phyloP scores from a whole-genome alignment of 2,113 vertebrate species.

The human (Homo sapiens) region DNA sequence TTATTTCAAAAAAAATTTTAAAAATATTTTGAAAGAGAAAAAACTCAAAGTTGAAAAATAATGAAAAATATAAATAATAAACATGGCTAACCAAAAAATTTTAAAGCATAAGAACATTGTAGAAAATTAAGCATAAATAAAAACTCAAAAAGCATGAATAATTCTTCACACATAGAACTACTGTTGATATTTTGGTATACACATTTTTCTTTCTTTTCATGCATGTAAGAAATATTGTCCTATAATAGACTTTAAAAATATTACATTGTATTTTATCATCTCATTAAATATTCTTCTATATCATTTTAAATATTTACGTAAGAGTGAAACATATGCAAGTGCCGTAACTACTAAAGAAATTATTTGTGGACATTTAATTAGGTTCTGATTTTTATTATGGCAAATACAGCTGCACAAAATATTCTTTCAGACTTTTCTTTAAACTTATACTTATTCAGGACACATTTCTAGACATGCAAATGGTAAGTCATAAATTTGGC shows the following conservation, averaged over 20 bases:
- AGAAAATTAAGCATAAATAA: neutral
- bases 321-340: neutral
- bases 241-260: neutral
- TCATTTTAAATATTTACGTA: neutral
- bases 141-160: neutral
- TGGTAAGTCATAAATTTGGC: neutral
- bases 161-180: neutral
- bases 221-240: neutral
- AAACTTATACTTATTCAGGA: neutral
- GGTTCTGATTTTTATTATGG: neutral
- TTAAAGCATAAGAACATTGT: neutral
- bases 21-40: neutral
- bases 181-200: neutral
- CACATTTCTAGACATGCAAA: neutral
- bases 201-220: neutral
- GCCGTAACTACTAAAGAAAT: neutral
- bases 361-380: neutral
- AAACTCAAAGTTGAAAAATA: neutral
- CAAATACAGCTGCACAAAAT: neutral
- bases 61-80: neutral
- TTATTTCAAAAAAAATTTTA: neutral
- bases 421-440: neutral
- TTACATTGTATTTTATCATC: neutral
- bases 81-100: neutral
- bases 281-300: neutral